phyloP scores from a whole-genome alignment of 2,113 vertebrate genomes.

The Trichechus manatus region DNA sequence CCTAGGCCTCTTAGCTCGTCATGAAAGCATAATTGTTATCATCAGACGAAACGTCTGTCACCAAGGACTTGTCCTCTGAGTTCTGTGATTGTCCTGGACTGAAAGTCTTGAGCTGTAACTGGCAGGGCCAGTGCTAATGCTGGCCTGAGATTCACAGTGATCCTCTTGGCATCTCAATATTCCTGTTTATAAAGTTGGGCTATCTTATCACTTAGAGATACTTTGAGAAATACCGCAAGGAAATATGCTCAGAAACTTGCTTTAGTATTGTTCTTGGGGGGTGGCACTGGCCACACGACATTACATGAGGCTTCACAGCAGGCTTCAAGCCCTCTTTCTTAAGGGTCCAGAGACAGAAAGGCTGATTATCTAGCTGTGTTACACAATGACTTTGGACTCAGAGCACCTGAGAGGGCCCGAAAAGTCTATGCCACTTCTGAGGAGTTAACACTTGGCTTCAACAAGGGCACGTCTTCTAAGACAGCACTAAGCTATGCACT shows the following conservation, averaged over 20 bases:
- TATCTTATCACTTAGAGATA: background rate
- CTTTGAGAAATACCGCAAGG: background rate
- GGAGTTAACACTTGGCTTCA: background rate
- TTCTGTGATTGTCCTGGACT: background rate
- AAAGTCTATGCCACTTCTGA: background rate
- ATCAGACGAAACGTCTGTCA: constrained; percentile 38
- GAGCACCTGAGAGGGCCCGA: background rate
- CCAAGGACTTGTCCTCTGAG: constrained; percentile 27
- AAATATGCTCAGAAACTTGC: background rate
- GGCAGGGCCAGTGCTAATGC: background rate
- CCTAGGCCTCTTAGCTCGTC: constrained; percentile 11
- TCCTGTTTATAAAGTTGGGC: background rate
- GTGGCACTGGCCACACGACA: background rate
- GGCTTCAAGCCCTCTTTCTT: background rate
- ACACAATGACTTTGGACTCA: background rate
- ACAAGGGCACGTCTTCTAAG: background rate
- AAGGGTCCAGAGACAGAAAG: constrained; percentile 1
- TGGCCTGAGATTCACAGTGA: background rate
- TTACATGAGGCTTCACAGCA: background rate
- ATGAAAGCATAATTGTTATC: constrained; percentile 27
- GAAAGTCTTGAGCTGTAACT: background rate
- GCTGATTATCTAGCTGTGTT: background rate
- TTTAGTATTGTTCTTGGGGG: background rate
- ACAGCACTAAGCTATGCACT: background rate
- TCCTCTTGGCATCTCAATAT: background rate